Percentiles rank a stretch among this genome's conserved stretches.
These are phyloP conservation scores for Choloepus didactylus DNA, from an alignment of 2,797 vertebrate genomes.

Conservation along the genomic window DNA sequence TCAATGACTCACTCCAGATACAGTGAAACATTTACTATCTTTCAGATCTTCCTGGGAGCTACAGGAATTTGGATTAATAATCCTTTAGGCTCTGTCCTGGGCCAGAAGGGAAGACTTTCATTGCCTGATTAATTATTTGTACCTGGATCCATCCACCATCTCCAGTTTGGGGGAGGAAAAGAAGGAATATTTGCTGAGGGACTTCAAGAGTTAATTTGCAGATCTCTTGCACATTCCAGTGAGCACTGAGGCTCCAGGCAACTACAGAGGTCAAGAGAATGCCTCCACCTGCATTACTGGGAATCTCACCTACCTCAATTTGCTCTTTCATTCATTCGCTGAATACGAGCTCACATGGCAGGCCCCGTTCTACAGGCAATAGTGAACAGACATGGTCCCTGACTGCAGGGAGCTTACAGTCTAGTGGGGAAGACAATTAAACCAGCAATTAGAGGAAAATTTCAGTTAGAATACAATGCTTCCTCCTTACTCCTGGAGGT, in stretches of 20 bases:
- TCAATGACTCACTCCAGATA: not conserved
- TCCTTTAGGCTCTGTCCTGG: not conserved
- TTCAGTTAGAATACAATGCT: not conserved
- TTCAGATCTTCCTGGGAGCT: not conserved
- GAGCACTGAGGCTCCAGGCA: not conserved
- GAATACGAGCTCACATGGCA: not conserved
- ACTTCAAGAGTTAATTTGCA: not conserved
- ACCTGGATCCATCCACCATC: not conserved
- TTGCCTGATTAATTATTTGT: not conserved
- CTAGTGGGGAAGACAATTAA: not conserved
- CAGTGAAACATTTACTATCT: not conserved
- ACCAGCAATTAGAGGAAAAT: not conserved
- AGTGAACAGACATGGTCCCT: not conserved
- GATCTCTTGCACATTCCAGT: not conserved
- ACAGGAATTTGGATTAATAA: not conserved
- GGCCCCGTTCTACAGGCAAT: not conserved
- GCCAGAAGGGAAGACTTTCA: not conserved
- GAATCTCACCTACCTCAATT: accelerated
- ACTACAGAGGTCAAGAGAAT: not conserved
- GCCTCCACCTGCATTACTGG: not conserved
- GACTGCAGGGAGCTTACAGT: not conserved
- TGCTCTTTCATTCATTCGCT: not conserved
- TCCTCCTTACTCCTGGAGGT: not conserved
- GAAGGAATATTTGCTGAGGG: not conserved
- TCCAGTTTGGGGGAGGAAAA: not conserved